Percentiles rank a stretch among this genome's conserved stretches.
These are phyloP conservation scores for Limnephilus lunatus DNA, from an alignment of 2,888 invertebrate genomes.

Conservation along the genomic window DNA sequence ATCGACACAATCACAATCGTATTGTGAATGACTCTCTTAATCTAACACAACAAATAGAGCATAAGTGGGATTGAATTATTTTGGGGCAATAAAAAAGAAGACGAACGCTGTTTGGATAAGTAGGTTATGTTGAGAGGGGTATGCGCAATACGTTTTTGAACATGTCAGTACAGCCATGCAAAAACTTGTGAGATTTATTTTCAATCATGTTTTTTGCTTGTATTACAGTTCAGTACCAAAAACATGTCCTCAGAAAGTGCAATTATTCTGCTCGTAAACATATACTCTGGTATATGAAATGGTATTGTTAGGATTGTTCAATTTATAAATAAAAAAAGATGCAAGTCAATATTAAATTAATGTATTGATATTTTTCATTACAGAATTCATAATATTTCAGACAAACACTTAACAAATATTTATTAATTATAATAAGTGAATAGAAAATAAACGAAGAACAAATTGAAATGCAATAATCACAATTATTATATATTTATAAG, in stretches of 20 bases:
- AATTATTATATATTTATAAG: neutral
- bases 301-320: neutral
- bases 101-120: too few relatives aligned
- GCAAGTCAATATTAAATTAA: constrained; percentile 13
- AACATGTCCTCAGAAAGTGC: neutral
- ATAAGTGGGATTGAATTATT: too few relatives aligned
- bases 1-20: neutral
- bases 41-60: neutral
- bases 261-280: neutral
- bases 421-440: neutral
- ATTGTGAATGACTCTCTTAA: neutral
- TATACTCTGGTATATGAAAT: neutral
- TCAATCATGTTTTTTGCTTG: neutral
- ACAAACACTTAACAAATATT: constrained; percentile 19
- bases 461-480: neutral
- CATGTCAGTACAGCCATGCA: neutral
- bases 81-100: too few relatives aligned
- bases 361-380: constrained; percentile 29
- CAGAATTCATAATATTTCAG: constrained; percentile 3
- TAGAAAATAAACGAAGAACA: constrained; percentile 4
- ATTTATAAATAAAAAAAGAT: neutral
- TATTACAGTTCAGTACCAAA: neutral
- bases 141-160: neutral
- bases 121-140: neutral
- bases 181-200: neutral